These are phyloP conservation scores for Syngnathus floridae DNA, from an alignment of 2,113 vertebrate species.

Conservation along the genomic window DNA sequence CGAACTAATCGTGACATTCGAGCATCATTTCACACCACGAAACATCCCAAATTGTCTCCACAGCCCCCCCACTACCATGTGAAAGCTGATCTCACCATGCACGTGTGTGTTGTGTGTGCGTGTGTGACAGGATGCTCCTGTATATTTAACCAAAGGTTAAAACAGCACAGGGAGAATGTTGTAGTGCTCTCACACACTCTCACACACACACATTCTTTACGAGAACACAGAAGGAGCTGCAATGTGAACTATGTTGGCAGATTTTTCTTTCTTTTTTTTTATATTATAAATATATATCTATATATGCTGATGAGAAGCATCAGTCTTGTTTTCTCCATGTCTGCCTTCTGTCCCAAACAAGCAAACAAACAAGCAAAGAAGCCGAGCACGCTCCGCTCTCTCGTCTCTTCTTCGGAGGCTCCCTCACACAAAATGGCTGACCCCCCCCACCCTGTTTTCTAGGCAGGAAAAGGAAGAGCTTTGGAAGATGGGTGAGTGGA, in stretches of 20 bases:
- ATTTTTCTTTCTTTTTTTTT: slow-evolving; percentile 40
- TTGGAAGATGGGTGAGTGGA: slow-evolving; percentile 21
- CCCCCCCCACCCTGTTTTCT: slow-evolving; percentile 13
- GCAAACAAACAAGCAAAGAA: background rate
- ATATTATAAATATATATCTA: background rate
- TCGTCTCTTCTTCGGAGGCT: slow-evolving; percentile 41
- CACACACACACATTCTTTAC: slow-evolving; percentile 38
- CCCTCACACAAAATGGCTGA: slow-evolving; percentile 5
- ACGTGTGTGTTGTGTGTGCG: slow-evolving; percentile 38
- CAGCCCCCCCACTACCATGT: slow-evolving; percentile 28
- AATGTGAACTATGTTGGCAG: slow-evolving; percentile 38
- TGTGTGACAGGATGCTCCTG: slow-evolving; percentile 29
- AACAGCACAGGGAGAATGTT: slow-evolving; percentile 41
- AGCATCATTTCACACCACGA: slow-evolving; percentile 22
- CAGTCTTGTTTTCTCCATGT: slow-evolving; percentile 38
- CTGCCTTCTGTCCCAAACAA: slow-evolving; percentile 24
- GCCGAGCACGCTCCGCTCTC: background rate
- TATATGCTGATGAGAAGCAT: slow-evolving; percentile 51
- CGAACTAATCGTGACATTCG: slow-evolving; percentile 36
- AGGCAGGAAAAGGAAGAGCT: slow-evolving; percentile 40
- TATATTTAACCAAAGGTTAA: slow-evolving; percentile 69
- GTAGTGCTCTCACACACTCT: slow-evolving; percentile 24
- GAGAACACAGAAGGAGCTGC: slow-evolving; percentile 19
- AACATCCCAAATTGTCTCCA: slow-evolving; percentile 30
- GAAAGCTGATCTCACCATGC: slow-evolving; percentile 53